Base-by-base conservation (phyloP, 2,888 invertebrate genomes). In the Parnassius orleans region DNA sequence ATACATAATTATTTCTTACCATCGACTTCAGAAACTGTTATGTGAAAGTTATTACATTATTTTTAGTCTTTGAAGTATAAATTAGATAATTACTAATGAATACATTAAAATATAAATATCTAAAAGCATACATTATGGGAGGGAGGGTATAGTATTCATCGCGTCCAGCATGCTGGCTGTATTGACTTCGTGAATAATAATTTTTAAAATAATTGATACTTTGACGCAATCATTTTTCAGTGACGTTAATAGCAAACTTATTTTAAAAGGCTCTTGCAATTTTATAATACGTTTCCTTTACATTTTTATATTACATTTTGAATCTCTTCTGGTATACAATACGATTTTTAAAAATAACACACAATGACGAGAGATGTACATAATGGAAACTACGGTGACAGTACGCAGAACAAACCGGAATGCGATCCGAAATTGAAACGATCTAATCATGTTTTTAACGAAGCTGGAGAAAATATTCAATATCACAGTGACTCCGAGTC, bases 401-500 rank as follows among this genome's bases (percentile, higher is more conserved):
- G 86, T 70, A 83, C 83, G 57, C 72, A 83, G 19, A 85, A 80
- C 64, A 73, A 65, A 56, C 61, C 74, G 3, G 69, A 72, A 43
- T 73, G 65, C 53, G 82, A 83, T 44, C 68, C 81, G 58, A 75
- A 76, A 50, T 62, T 57, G 10, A 80, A 72, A 61, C 75, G 72
- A 41, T 86, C 84, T 5, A 83, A 87, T 62, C 91, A 91, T 66
- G 72, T 91, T 14, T 89, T 91, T 66, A 87, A 90, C 60, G 91
- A 83, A 2, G 88, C 91, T 11, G 91, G 91, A 19, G 91, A 91
- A 69, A 83, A 90, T 63, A 72, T 87, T 41, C 84, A 86, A 62
- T 88, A 83, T 66, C 80, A 87, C 69, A 90, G 90, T 71, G 91
- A 90, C 68, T 87, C 88, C 0, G 91, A 91, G 66, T 90, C 90